These are phyloP conservation scores for Monodelphis domestica DNA, from an alignment of 2,797 vertebrate genomes.

Conservation along the genomic window DNA sequence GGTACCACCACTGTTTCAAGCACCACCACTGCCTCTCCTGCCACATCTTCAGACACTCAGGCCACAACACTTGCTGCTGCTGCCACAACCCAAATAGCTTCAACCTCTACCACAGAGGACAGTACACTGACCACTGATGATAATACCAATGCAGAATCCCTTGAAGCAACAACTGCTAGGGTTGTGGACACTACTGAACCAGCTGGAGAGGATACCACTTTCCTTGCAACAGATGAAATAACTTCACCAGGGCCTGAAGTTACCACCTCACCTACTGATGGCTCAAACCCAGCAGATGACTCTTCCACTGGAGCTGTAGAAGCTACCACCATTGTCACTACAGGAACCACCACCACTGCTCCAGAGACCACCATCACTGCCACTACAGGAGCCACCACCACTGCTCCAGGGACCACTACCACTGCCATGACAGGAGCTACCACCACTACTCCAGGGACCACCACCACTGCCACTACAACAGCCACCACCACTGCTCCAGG, in stretches of 20 bases:
- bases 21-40: not conserved
- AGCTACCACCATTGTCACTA: not conserved
- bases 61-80: not conserved
- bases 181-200: not conserved
- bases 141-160: not conserved
- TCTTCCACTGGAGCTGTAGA: not conserved
- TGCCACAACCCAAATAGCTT: not conserved
- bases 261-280: not conserved
- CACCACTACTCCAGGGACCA: not conserved
- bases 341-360: not conserved
- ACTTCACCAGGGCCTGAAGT: not conserved
- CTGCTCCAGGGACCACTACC: too few species aligned
- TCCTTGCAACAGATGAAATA: not conserved
- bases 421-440: not conserved
- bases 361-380: too few species aligned
- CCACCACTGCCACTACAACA: not conserved
- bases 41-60: not conserved
- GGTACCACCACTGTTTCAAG: not conserved
- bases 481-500: not conserved
- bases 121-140: not conserved
- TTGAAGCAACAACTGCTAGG: not conserved
- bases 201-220: not conserved
- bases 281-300: not conserved
- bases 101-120: not conserved
- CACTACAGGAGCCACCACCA: not conserved